Evolutionary conservation across 2,797 vertebrate genomes (phyloP), one percentile per base, ranked within the genome.

Genomic region (Peromyscus attwateri): DNA sequence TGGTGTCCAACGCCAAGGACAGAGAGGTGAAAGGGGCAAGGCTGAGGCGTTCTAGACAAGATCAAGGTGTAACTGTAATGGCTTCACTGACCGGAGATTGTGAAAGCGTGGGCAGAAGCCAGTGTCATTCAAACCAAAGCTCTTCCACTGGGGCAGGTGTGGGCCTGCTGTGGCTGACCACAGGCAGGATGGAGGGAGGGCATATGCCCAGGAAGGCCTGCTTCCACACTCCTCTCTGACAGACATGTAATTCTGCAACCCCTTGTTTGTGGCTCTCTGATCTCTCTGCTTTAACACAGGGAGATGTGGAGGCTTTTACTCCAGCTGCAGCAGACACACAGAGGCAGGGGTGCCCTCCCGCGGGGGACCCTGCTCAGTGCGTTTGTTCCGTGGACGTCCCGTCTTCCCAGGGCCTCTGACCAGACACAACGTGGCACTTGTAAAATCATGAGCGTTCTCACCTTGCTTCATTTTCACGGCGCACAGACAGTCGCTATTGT

Each of bases 371-470:
- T 6, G 25, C 12, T 6, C 34, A 11, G 55, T 23, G 27, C 25
- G 25, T 13, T 46, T 31, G 57, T 71, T 19, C 6, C 2, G 0
- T 6, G 6, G 6, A 19, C 11, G 0, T n/a, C 2, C 0, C 3
- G 29, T n/a, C 84, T 70, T 19, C 40, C 52, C 84, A 14, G 49
- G 52, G 27, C 3, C 25, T 21, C 92, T 25, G 64, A 64, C 77
- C 7, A 52, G 55, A 89, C 40, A 34, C 40, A 49, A 23, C 6
- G 34, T 34, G 79, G 16, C 2, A 43, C n/a, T 17, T 75, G 43
- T 11, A 23, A 34, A 55, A 49, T 3, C 5, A 1, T 2, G 23
- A 60, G 5, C 29, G 19, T 57, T n/a, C 49, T 25, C 0, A 0
- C 12, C 17, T 52, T 12, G 19, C 19, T 68, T 31, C 12, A 4